Conservation (phyloP, 2,888 invertebrate species). For the Oxytorus armatus region DNA sequence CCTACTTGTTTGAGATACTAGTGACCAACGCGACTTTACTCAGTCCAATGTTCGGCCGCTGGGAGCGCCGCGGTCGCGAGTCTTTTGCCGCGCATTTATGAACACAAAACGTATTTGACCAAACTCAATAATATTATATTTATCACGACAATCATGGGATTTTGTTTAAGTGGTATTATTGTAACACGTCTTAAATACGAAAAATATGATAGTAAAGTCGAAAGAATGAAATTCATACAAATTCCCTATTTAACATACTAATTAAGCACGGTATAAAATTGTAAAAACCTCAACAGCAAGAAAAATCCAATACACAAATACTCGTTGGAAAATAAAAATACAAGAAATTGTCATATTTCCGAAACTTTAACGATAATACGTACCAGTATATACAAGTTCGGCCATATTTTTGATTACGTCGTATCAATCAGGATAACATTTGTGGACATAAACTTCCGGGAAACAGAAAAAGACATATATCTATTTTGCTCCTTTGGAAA, state of each 20-base stretch:
- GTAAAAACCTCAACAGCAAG: constrained; percentile 3
- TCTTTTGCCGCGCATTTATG: background rate
- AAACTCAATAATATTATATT: constrained; percentile 11
- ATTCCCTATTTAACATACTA: constrained; percentile 5
- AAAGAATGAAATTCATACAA: constrained; percentile 3
- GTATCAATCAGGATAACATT: constrained; percentile 22
- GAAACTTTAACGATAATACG: constrained; percentile 27
- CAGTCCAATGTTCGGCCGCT: background rate
- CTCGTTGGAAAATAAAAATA: constrained; percentile 15
- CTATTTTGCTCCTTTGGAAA: constrained; percentile 22
- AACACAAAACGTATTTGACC: background rate
- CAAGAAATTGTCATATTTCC: constrained; percentile 1
- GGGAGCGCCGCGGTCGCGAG: background rate
- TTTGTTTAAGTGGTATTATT: too few relatives aligned
- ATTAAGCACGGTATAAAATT: too few relatives aligned
- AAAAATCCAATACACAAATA: constrained; percentile 28
- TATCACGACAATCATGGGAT: background rate
- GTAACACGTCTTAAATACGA: background rate
- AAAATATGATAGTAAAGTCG: background rate
- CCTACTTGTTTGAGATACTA: background rate
- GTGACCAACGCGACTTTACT: background rate
- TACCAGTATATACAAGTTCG: constrained; percentile 20
- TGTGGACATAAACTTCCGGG: constrained; percentile 22
- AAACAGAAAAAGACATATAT: constrained; percentile 13
- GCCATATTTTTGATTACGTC: constrained; percentile 16